Conservation (phyloP, 1,140 invertebrate genomes). For the Zaprionus kolodkinae region DNA sequence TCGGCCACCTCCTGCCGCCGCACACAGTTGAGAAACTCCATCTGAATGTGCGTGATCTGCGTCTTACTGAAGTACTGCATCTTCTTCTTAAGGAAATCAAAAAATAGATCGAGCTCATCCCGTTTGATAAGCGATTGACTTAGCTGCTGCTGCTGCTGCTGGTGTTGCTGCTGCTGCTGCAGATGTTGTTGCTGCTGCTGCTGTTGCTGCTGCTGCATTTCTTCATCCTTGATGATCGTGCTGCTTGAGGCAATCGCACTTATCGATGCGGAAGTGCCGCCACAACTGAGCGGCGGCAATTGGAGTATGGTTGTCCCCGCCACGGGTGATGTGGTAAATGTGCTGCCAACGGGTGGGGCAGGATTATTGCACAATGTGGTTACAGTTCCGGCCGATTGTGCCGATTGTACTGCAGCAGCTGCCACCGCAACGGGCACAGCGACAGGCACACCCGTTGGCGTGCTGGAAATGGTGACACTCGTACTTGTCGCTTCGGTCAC, state of each 20-base stretch:
- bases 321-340: constrained; percentile 38
- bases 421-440: constrained; percentile 56
- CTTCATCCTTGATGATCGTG: constrained; percentile 65
- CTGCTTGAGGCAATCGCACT: constrained; percentile 66
- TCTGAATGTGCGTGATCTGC: constrained; percentile 79
- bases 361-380: constrained; percentile 24
- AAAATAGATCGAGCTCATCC: constrained; percentile 79
- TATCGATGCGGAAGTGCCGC: constrained; percentile 16
- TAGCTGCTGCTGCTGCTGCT: constrained; percentile 46
- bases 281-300: constrained; percentile 50
- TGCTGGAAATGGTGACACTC: constrained; percentile 72
- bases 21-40: constrained; percentile 81
- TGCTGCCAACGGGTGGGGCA: constrained; percentile 33
- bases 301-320: constrained; percentile 67
- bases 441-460: constrained; percentile 36
- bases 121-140: constrained; percentile 59
- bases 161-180: constrained; percentile 28
- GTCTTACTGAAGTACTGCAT: constrained; percentile 76
- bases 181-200: constrained; percentile 23
- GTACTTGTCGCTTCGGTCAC: constrained; percentile 73
- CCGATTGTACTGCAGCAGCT: constrained; percentile 11
- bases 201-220: constrained; percentile 31
- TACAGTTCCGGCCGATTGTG: constrained; percentile 9
- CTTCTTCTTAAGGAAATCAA: constrained; percentile 82
- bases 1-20: constrained; percentile 84